Base-by-base conservation (phyloP, 2,113 vertebrate species). In the Morone saxatilis region DNA sequence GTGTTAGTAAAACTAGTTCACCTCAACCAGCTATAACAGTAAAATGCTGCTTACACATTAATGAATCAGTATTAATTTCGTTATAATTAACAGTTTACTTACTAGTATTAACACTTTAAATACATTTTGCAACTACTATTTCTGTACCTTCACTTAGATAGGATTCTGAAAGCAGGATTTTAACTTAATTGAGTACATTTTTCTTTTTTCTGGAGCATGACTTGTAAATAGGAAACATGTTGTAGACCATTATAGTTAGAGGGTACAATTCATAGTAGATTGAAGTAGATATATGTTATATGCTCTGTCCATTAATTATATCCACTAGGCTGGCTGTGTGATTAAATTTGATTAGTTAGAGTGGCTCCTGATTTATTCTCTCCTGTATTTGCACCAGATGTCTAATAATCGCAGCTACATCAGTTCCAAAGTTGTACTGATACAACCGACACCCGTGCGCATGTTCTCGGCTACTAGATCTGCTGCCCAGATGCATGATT, bases 331-430 rank as follows among this genome's bases (percentile, higher is more conserved):
- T 79, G 86, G 75, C 83, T 63, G 60, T 71, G 85, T 89, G 85
- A 93, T 94, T 94, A 87, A 84, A 93, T 91, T 82, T 92, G 90
- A 94, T 94, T 91, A 92, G 90, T 89, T 77, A 80, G 88, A 93
- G 87, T 86, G 85, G 90, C 80, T 90, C 71, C 84, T 86, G 92
- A 94, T 94, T 92, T 93, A 94, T 91, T 87, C 88, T 85, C 86
- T 78, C 71, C 17, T 11, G 54, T 78, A 41, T 71, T 67, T n/a
- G 74, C 48, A 88, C 77, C 94, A 95, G 93, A 94, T 94, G 94
- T 92, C 86, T 89, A 84, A 92, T 93, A 92, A 92, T 89, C 78
- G 51, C 78, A 53, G 62, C 54, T 60, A 66, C 85, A 76, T 71
- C 5, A 41, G 67, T 78, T 86, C 76, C 68, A 69, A 83, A 89